Evolutionary conservation across 2,797 vertebrate species (phyloP).

Genomic region (Sitta carolinensis): DNA sequence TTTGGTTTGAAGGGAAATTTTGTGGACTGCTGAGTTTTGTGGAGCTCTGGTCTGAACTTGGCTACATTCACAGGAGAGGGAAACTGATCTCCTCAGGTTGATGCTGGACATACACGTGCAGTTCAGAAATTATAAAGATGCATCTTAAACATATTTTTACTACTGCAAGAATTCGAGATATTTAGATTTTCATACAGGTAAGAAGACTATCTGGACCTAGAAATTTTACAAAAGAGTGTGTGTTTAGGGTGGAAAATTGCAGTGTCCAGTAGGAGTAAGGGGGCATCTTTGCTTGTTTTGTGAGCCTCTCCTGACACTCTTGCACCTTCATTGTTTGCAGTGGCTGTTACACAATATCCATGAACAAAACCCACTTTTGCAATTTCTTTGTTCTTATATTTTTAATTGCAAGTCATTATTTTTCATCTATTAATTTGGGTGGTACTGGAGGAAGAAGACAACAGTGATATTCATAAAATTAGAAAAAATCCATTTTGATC

Average conservation of each 20-base stretch:
- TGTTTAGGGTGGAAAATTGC: neutral
- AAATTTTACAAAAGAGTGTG: neutral
- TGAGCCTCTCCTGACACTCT: neutral
- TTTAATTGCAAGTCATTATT: neutral
- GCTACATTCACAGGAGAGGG: neutral
- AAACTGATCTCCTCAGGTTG: neutral
- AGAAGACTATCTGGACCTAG: neutral
- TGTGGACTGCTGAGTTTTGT: neutral
- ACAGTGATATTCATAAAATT: neutral
- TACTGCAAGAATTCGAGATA: neutral
- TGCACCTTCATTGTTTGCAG: neutral
- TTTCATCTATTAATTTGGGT: neutral
- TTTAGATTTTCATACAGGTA: neutral
- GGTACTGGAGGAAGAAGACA: neutral
- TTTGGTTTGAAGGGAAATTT: neutral
- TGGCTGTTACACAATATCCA: neutral
- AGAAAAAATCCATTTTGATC: neutral
- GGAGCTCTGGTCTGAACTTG: neutral
- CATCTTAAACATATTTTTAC: neutral
- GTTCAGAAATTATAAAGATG: neutral
- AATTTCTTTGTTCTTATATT: neutral
- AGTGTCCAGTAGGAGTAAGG: too few species aligned
- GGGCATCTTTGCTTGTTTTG: neutral
- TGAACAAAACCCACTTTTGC: neutral
- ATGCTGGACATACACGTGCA: accelerated